phyloP scores from a whole-genome alignment of 2,113 vertebrate species.

The Mastomys coucha region DNA sequence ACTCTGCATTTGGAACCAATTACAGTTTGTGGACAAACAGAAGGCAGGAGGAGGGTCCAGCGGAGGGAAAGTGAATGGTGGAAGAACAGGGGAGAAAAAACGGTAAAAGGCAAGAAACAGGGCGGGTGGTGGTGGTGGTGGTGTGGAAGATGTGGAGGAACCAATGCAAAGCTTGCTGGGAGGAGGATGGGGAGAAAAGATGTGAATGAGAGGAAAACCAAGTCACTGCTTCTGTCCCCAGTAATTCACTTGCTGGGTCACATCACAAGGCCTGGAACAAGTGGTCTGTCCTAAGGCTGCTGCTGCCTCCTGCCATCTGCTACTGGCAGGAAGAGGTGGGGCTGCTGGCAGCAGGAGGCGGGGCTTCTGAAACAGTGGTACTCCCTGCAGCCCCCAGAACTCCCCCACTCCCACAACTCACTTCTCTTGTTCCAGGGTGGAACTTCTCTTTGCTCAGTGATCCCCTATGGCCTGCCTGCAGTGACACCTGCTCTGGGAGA shows the following conservation, averaged over 20 bases:
- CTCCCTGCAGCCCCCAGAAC: background rate
- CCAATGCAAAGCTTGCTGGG: background rate
- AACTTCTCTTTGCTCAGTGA: constrained; percentile 21
- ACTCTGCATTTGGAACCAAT: background rate
- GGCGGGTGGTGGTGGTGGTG: too few species aligned
- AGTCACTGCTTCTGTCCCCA: background rate
- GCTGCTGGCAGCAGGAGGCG: background rate
- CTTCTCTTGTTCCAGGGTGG: background rate
- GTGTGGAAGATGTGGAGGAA: background rate
- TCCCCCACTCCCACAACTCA: background rate
- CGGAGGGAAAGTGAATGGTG: background rate
- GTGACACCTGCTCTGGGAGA: background rate
- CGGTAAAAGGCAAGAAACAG: background rate
- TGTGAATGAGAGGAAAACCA: background rate
- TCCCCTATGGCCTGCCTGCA: background rate
- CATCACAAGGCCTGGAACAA: constrained; percentile 28
- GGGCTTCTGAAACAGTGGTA: background rate
- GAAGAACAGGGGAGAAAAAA: background rate
- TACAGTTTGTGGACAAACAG: background rate
- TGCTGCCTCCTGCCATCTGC: constrained; percentile 23
- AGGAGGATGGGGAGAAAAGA: background rate
- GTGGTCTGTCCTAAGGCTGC: background rate
- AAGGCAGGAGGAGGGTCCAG: background rate
- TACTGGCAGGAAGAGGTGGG: background rate
- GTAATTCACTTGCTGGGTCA: constrained; percentile 47